Base-by-base conservation (phyloP, 2,888 invertebrate species). In the Pinctada fucata region DNA sequence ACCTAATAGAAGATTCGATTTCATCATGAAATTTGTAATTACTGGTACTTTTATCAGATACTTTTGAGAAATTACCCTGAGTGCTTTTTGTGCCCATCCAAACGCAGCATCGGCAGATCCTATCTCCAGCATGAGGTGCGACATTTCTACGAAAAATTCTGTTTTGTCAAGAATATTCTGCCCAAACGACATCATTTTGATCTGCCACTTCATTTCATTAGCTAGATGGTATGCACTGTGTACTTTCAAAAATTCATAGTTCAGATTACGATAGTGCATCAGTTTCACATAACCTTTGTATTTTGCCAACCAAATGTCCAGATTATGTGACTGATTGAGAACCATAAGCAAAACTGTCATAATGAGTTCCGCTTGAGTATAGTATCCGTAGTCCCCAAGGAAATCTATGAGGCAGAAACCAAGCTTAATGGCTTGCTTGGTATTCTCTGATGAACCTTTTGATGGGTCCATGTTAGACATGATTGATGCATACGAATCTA, bases 171-270 rank as follows among this genome's bases (percentile, higher is more conserved):
- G 65, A 10, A 90, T 71, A 70, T 88, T 86, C 82, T 89, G 85
- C 48, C 91, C 91, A 84, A 90, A 91, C 3, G 91, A 90, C 88
- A 90, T 88, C 89, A 89, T 85, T 69, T 88, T 82, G 47, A 91
- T 90, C 75, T 89, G 85, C 85, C 86, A 87, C 3, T 83, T 84
- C 83, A 89, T 83, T 81, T 88, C 85, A 13, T 82, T 82, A 2
- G 89, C 88, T 74, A 85, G 81, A 81, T 86, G 86, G 76, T 88
- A 88, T 1, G 89, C 86, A 51, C 78, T 78, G 72, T 89, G 87
- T 3, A 89, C 88, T 63, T 84, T 85, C 10, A 79, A 71, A 69
- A 88, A 88, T 45, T 88, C 83, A 72, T 87, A 87, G 75, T 89
- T 87, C 78, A 84, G 84, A 81, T 90, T 91, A 4, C 88, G 81